Base-by-base conservation (phyloP, 2,888 invertebrate species). In the Bugula neritina region DNA sequence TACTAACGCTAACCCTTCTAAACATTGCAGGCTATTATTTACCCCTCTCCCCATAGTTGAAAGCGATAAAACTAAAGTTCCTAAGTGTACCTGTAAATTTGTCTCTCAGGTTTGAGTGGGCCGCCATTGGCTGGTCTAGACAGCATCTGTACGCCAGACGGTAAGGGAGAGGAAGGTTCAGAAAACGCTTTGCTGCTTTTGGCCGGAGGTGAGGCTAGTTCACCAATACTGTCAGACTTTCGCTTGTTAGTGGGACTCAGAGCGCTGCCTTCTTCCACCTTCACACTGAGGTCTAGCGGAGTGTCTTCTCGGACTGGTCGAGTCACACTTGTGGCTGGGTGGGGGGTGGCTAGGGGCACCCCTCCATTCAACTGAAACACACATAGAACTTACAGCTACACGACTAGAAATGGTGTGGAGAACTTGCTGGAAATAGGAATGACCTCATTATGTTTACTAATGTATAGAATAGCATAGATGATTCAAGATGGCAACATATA, bases 41-140 rank as follows among this genome's bases (percentile, higher is more conserved):
- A n/a, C n/a, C n/a, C n/a, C n/a, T n/a, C n/a, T n/a, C n/a, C n/a
- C n/a, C n/a, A n/a, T n/a, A n/a, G n/a, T n/a, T n/a, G n/a, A n/a
- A n/a, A n/a, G n/a, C n/a, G n/a, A n/a, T n/a, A n/a, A n/a, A 43
- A 43, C 17, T 43, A 43, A 5, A 43, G 10, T 43, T 43, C 43
- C n/a, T 5, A 25, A 17, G 27, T 57, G 57, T 23, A 63, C 63
- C 63, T 63, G 34, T 63, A 63, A 29, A 63, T 34, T 13, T 27
- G 63, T 31, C 63, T 63, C 63, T 63, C 63, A 13, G 63, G 63
- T 63, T 63, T 63, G 29, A 63, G 29, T 3, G 63, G 63, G 27
- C 31, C 31, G 31, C 31, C 31, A 43, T 43, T 43, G 2, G 31
- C 29, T 29, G 17, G 13, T 63, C 27, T 21, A 5, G 63, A 31